Evolutionary conservation across 2,888 invertebrate genomes (phyloP).

Genomic region (Drosophila falleni): DNA sequence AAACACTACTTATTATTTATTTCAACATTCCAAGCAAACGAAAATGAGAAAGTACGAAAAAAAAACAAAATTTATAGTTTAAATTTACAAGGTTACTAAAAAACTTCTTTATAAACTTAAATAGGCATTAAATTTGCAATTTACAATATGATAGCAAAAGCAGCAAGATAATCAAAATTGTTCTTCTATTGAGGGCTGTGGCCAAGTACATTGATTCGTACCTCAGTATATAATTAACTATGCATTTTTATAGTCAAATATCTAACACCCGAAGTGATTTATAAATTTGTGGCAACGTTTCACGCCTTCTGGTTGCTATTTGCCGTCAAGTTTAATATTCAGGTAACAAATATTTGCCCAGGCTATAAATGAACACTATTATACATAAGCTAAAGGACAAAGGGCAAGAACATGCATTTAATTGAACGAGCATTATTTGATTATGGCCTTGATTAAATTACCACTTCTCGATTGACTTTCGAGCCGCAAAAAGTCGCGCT

Average conservation of each 20-base stretch:
- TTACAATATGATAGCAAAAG: not conserved
- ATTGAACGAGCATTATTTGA: constrained; percentile 32
- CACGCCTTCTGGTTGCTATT: constrained; percentile 50
- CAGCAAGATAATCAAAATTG: not conserved
- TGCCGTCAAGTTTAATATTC: constrained; percentile 18
- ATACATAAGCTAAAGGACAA: not conserved
- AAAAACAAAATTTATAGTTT: not conserved
- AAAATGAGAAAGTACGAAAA: not conserved
- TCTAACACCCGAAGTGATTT: constrained; percentile 63
- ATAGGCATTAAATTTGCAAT: not conserved
- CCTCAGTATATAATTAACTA: constrained; percentile 33
- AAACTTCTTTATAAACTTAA: not conserved
- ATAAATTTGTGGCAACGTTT: constrained; percentile 60
- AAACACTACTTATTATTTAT: too few relatives aligned
- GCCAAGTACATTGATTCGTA: not conserved
- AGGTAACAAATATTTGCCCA: constrained; percentile 52
- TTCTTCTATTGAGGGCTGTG: not conserved
- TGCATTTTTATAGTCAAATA: constrained; percentile 52
- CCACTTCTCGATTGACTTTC: constrained; percentile 11
- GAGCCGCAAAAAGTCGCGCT: not conserved
- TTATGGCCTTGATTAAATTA: constrained; percentile 32
- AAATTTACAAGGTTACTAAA: not conserved
- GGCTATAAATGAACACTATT: constrained; percentile 32
- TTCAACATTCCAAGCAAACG: not conserved
- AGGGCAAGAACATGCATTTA: not conserved